A percentile compares a stretch with the other conserved stretches of the same genome.
These are phyloP conservation scores for Columba livia DNA, from an alignment of 2,113 vertebrate species.

Conservation along the genomic window DNA sequence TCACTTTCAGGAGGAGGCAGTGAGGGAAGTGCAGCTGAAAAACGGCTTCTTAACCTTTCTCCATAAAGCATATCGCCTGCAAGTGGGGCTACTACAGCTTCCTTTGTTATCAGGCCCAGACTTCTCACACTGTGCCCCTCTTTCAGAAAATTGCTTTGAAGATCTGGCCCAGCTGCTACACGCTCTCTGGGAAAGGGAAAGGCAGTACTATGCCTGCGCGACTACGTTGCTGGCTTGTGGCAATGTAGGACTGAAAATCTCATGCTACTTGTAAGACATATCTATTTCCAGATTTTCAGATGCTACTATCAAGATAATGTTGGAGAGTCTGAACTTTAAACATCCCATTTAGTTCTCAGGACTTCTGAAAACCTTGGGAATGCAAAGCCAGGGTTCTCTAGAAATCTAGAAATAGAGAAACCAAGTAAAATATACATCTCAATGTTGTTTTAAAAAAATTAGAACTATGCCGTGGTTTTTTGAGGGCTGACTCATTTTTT, in stretches of 20 bases:
- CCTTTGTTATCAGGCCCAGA: neutral
- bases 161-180: neutral
- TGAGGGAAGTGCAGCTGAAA: neutral
- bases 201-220: neutral
- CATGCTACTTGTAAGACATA: neutral
- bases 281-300: neutral
- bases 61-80: neutral
- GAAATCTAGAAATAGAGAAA: neutral
- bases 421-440: neutral
- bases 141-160: neutral
- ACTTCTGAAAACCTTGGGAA: neutral
- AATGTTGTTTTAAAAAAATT: neutral
- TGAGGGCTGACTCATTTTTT: neutral
- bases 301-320: neutral
- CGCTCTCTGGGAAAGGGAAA: neutral
- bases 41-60: constrained; percentile 19
- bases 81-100: neutral
- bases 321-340: neutral
- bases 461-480: neutral
- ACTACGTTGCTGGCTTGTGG: neutral
- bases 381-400: neutral
- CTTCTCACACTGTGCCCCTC: neutral
- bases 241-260: neutral
- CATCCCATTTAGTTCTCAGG: neutral
- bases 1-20: neutral